Evolutionary conservation across 2,888 invertebrate genomes (phyloP), one percentile per base, ranked within the genome.

Genomic region (Nymphalis urticae): DNA sequence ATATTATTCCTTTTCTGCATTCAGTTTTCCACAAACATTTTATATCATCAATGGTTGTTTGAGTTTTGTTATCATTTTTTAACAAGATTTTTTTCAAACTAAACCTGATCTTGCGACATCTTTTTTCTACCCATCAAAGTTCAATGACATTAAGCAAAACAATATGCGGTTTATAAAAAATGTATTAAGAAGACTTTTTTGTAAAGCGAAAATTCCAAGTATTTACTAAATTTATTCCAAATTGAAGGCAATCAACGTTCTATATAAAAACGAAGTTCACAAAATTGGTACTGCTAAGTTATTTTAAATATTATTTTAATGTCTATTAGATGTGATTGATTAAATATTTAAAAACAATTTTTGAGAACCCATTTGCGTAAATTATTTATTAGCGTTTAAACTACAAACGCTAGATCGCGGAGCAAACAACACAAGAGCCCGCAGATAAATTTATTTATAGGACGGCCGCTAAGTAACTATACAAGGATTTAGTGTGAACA

Each of bases 371-470:
- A 13, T 42, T 42, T 42, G 42, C 42, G 13, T 42, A 13, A 42
- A 42, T 13, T 54, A 48, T 50, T 24, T 42, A 62, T 42, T 48
- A 21, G 21, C 21, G 21, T 21, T 21, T 21, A 1, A 21, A 21
- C 21, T 21, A 21, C 21, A 10, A 50, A 62, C 56, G 48, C 42
- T 58, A 50, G 27, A 61, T 61, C 47, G 36, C 51, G 51, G 21
- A 51, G 51, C 54, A 32, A 64, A 56, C 64, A 64, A 51, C 68
- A 54, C 62, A 59, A 62, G 66, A 75, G 75, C 78, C 76, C 79
- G 80, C 80, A 77, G 78, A 75, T 75, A 75, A 75, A 71, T 77
- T 77, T 88, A 87, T 87, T 85, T 83, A 83, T 84, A 85, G 85
- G 79, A 76, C 76, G 75, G 71, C 72, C 77, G 75, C 77, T 78